A percentile compares a stretch with the other conserved stretches of the same genome.
These are phyloP conservation scores for Deroptyus accipitrinus DNA, from an alignment of 2,113 vertebrate genomes.

Conservation along the genomic window DNA sequence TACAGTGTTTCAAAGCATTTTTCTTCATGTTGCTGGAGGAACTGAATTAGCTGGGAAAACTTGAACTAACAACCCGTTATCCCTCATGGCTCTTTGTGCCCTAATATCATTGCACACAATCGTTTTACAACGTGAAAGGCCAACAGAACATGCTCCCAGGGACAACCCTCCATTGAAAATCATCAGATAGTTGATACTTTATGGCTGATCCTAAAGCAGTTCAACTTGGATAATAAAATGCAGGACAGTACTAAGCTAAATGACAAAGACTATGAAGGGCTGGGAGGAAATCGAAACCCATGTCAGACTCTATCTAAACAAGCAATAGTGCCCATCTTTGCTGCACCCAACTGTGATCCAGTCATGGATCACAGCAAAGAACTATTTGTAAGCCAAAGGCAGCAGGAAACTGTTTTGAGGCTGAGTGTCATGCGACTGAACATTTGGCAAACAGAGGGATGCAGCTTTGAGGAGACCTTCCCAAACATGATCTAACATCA, in stretches of 20 bases:
- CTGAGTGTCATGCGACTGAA: not conserved
- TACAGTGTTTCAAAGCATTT: not conserved
- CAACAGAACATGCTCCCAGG: not conserved
- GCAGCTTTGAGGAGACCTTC: not conserved
- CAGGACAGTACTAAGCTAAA: not conserved
- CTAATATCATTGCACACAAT: not conserved
- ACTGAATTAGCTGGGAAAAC: conserved; percentile 57
- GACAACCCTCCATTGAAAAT: not conserved
- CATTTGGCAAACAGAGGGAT: not conserved
- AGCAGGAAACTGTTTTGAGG: not conserved
- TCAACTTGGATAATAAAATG: not conserved
- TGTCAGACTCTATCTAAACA: not conserved
- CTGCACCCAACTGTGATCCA: not conserved
- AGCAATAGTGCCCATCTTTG: not conserved
- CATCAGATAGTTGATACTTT: not conserved
- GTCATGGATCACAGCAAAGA: not conserved
- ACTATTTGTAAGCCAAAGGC: not conserved
- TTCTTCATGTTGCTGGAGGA: conserved; percentile 28
- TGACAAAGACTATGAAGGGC: not conserved
- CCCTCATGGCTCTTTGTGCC: conserved; percentile 9
- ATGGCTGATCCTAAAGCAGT: not conserved
- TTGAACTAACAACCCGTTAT: conserved; percentile 39
- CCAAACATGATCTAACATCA: not conserved
- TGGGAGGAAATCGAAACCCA: not conserved
- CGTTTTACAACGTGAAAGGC: conserved; percentile 3